These are phyloP conservation scores for Cephus pygmeus DNA, from an alignment of 2,888 invertebrate genomes.

Conservation along the genomic window DNA sequence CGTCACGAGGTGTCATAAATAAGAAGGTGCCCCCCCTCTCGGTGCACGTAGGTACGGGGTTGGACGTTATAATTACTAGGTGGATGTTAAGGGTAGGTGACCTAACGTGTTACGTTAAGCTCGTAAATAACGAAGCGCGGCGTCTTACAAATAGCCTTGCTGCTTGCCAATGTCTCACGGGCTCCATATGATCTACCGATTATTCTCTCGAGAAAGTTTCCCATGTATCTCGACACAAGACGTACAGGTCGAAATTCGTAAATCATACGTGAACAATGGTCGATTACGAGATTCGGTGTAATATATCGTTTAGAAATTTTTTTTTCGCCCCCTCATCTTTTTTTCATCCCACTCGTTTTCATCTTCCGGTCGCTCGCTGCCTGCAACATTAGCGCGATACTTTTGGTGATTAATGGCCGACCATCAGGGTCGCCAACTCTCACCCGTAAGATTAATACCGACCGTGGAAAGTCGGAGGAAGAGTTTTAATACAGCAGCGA, in stretches of 20 bases:
- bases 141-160: neutral
- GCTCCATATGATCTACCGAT: neutral
- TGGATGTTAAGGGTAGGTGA: neutral
- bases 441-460: constrained; percentile 53
- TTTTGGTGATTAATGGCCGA: constrained; percentile 51
- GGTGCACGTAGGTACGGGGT: neutral
- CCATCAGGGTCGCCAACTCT: constrained; percentile 48
- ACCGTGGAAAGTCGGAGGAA: constrained; percentile 13
- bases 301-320: neutral
- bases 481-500: constrained; percentile 47
- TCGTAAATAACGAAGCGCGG: constrained; percentile 8
- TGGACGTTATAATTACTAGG: constrained; percentile 13
- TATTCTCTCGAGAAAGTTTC: neutral
- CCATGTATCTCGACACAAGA: neutral
- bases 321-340: neutral
- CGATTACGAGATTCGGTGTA: neutral
- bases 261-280: neutral
- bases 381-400: constrained; percentile 50
- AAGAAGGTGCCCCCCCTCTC: constrained; percentile 12
- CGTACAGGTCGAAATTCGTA: neutral
- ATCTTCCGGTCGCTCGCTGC: neutral
- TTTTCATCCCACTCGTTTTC: neutral
- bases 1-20: constrained; percentile 29
- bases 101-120: neutral
- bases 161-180: neutral